Evolutionary conservation across 2,888 invertebrate species (phyloP), one percentile per base, ranked within the genome.

Genomic region (Caenorhabditis sp.): DNA sequence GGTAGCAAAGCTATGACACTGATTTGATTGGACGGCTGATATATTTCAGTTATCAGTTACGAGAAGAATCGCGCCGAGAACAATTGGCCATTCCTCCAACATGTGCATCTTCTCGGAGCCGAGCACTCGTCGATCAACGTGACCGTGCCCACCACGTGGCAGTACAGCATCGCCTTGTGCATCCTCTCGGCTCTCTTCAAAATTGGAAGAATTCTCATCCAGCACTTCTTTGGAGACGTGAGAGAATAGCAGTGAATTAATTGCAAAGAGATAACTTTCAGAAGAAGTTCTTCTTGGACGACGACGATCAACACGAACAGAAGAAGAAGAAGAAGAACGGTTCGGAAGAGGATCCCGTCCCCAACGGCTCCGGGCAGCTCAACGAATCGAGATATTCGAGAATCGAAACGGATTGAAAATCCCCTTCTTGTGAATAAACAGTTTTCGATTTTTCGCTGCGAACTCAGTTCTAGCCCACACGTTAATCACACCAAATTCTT

Each of bases 181-280:
- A 37, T 76, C 15, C 26, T 71, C 11, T 65, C 76, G 39, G 76
- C 71, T 6, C 22, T 59, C 7, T 65, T 76, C 55, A 76, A 76
- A 30, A 48, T 71, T 32, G 65, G 48, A 43, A 27, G 76, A 17
- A 52, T 76, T 55, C 41, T 76, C 17, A 59, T 71, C 59, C 71
- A 76, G 27, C 76, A 76, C 61, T 76, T 55, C 24, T 53, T 76
- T 46, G 76, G 71, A 11, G 76, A 76, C 46, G 75, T 76, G 15
- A 56, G 66, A 45, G 24, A 11, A 56, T 20, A 8, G 0, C 53
- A 13, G n/a, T 30, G 8, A 45, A 22, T 37, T 22, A 6, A 2
- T 17, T 17, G 24, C 4, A 35, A 30, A 22, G 7, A 9, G 8
- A 32, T 15, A 13, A 3, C 26, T 48, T 61, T 37, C 50, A 62